phyloP scores from a whole-genome alignment of 2,888 invertebrate species.

The Pheosia gnoma region DNA sequence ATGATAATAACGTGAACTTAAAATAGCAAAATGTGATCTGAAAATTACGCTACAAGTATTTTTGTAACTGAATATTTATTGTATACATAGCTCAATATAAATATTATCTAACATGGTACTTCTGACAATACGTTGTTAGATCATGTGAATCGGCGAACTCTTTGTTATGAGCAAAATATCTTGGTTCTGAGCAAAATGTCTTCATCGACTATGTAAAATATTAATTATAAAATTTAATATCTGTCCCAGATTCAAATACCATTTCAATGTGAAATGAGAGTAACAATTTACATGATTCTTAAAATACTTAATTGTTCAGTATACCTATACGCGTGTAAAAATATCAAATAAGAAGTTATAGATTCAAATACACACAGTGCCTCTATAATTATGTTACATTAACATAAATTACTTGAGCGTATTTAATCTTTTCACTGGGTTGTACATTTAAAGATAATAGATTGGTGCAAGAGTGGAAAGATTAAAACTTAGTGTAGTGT shows the following conservation, averaged over 20 bases:
- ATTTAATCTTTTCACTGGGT: constrained; percentile 75
- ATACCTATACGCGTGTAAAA: constrained; percentile 66
- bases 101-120: constrained; percentile 54
- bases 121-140: constrained; percentile 9
- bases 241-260: constrained; percentile 3
- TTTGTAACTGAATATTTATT: constrained; percentile 80
- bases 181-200: constrained; percentile 5
- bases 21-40: constrained; percentile 78
- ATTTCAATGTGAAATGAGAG: constrained; percentile 16
- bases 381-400: constrained; percentile 85
- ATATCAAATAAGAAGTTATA: constrained; percentile 71
- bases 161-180: constrained; percentile 2
- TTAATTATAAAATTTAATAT: constrained; percentile 7
- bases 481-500: constrained; percentile 75
- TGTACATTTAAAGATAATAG: constrained; percentile 27
- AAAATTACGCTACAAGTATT: constrained; percentile 81
- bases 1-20: constrained; percentile 39
- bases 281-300: constrained; percentile 31
- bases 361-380: constrained; percentile 83
- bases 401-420: constrained; percentile 83
- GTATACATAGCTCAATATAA: constrained; percentile 77
- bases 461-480: constrained; percentile 63
- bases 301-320: constrained; percentile 46
- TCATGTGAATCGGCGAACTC: constrained; percentile 25
- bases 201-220: constrained; percentile 12